These are phyloP conservation scores for Stenichneumon culpator DNA, from an alignment of 2,888 invertebrate species.

Conservation along the genomic window DNA sequence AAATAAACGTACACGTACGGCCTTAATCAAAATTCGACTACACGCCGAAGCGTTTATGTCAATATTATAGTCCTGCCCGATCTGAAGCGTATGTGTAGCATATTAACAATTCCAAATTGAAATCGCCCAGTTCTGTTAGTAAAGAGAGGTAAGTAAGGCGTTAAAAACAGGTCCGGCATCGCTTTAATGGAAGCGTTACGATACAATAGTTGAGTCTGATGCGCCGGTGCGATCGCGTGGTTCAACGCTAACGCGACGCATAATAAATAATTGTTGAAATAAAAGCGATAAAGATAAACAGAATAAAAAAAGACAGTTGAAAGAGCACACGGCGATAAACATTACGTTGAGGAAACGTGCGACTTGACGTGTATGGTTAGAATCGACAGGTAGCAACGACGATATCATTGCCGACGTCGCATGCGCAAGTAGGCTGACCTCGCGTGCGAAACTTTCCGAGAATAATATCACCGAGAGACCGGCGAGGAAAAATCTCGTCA, in stretches of 20 bases:
- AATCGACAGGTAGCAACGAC: constrained; percentile 80
- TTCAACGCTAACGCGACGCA: not conserved
- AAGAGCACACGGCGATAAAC: constrained; percentile 25
- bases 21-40: too few relatives aligned
- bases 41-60: too few relatives aligned
- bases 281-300: not conserved
- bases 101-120: too few relatives aligned
- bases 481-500: not conserved
- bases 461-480: not conserved
- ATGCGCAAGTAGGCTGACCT: constrained; percentile 52
- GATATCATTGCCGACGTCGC: constrained; percentile 40
- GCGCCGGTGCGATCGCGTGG: not conserved
- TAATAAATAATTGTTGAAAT: not conserved
- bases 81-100: too few relatives aligned
- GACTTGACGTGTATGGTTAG: constrained; percentile 82
- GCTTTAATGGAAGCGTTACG: not conserved
- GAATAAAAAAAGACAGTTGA: not conserved
- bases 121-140: too few relatives aligned
- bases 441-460: constrained; percentile 71
- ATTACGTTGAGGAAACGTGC: constrained; percentile 64
- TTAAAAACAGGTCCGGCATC: too few relatives aligned
- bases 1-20: too few relatives aligned
- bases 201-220: not conserved
- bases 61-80: too few relatives aligned
- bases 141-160: too few relatives aligned